Percentiles rank a stretch among this genome's conserved stretches.
These are phyloP conservation scores for Hypsibius dujardini DNA, from an alignment of 1,140 invertebrate species.

Conservation along the genomic window DNA sequence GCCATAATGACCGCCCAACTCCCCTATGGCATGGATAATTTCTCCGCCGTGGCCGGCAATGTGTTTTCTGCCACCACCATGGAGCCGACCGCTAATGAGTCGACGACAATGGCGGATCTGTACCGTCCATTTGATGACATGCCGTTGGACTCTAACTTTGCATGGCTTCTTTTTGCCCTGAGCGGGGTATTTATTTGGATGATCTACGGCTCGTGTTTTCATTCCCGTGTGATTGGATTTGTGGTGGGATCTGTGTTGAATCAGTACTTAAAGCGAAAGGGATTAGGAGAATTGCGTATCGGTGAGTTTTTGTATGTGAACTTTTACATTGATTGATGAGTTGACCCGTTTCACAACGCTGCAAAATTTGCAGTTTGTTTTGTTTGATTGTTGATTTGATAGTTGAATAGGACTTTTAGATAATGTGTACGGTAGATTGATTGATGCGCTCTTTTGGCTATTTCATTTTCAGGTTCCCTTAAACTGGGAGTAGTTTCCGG, in stretches of 20 bases:
- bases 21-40: too few relatives aligned
- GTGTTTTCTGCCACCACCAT: too few relatives aligned
- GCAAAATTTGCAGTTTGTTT: too few relatives aligned
- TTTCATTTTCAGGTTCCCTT: slow-evolving; percentile 5
- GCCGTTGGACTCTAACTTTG: slow-evolving; percentile 8
- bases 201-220: slow-evolving; percentile 17
- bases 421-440: not conserved
- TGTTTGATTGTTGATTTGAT: not conserved
- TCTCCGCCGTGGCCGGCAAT: too few relatives aligned
- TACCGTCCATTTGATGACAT: not conserved
- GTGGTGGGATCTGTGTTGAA: slow-evolving; percentile 1
- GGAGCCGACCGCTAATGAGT: too few relatives aligned
- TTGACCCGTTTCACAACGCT: too few relatives aligned
- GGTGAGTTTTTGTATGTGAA: not conserved
- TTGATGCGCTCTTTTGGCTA: not conserved
- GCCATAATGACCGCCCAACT: too few relatives aligned
- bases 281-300: not conserved
- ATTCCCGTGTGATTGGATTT: slow-evolving; percentile 3
- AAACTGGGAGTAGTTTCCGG: slow-evolving; percentile 16
- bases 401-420: not conserved
- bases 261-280: slow-evolving; percentile 9
- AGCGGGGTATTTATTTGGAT: not conserved
- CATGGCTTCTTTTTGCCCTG: slow-evolving; percentile 9
- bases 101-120: too few relatives aligned
- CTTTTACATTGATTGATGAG: too few relatives aligned